phyloP scores from a whole-genome alignment of 2,113 vertebrate genomes.

The Suricata suricatta region DNA sequence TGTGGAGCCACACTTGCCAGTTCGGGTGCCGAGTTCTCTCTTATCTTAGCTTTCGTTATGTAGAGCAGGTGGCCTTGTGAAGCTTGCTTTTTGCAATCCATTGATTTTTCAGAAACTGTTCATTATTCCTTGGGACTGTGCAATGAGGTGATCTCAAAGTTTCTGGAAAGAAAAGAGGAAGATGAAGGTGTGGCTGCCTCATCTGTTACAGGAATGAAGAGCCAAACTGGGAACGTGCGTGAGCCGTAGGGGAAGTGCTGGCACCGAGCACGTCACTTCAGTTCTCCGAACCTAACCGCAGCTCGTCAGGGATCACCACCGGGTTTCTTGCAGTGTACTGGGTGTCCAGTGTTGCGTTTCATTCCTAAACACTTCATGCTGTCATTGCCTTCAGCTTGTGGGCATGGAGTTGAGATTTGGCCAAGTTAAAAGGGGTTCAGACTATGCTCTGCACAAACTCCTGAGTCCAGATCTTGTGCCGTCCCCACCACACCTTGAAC shows the following conservation, averaged over 20 bases:
- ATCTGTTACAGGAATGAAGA: neutral
- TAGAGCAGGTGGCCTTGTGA: neutral
- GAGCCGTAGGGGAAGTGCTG: fast-evolving
- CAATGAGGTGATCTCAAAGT: neutral
- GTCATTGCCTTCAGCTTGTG: neutral
- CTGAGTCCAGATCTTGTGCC: fast-evolving
- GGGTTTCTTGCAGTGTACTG: fast-evolving
- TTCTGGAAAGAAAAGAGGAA: constrained; percentile 45
- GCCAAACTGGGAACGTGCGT: neutral
- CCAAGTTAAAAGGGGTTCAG: neutral
- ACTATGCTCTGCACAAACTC: neutral
- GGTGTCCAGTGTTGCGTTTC: neutral
- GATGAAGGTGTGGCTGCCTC: fast-evolving
- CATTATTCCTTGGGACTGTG: neutral
- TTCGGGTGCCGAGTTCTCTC: fast-evolving
- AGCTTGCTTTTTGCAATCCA: neutral
- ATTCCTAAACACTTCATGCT: fast-evolving
- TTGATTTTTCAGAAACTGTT: neutral
- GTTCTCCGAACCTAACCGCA: neutral
- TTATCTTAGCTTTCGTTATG: neutral
- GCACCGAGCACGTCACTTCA: fast-evolving
- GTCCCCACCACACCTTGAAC: fast-evolving
- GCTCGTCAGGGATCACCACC: fast-evolving
- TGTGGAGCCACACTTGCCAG: neutral
- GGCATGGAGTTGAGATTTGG: neutral